Base-by-base conservation (phyloP, 2,113 vertebrate genomes). In the Hassar affinis region DNA sequence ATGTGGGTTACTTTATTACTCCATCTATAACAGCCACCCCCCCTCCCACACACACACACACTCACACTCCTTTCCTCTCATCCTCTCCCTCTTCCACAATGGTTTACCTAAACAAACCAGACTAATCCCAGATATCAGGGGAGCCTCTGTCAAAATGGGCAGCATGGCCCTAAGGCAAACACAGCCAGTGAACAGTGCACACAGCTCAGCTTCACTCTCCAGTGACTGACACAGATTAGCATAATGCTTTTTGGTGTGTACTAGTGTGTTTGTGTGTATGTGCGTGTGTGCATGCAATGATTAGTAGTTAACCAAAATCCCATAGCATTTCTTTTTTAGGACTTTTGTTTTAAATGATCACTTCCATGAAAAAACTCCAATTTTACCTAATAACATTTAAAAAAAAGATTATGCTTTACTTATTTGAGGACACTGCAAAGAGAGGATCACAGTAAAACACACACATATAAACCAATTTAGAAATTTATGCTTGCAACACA, bases 31-130 rank as follows among this genome's bases (percentile, higher is more conserved):
- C n/a, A n/a, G n/a, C n/a, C n/a, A n/a, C n/a, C n/a, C n/a, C n/a
- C n/a, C n/a, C n/a, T n/a, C n/a, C n/a, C n/a, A n/a, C n/a, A n/a
- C n/a, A n/a, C n/a, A n/a, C n/a, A n/a, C n/a, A n/a, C n/a, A 18
- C 5, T 17, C 25, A 17, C 61, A 11, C 45, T 51, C 6, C 22
- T 38, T 35, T 9, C 27, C 45, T 17, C 33, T 57, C 25, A 6
- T 59, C 12, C 8, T 17, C 17, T 47, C 56, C 17, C 14, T 47
- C 14, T 47, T 78, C 66, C 92, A 91, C 89, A 89, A 95, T 95
- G 96, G 97, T 99, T 98, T 98, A 98, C 97, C 97, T 97, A 98
- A 98, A 98, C 97, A 99, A 97, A 96, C 97, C 96, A 94, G 94
- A 96, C 97, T 99, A 99, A 99, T 99, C 97, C 97, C 94, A 98